Evolutionary conservation across 1,140 invertebrate species (phyloP), one percentile per base, ranked within the genome.

Genomic region (Habropoda laboriosa): DNA sequence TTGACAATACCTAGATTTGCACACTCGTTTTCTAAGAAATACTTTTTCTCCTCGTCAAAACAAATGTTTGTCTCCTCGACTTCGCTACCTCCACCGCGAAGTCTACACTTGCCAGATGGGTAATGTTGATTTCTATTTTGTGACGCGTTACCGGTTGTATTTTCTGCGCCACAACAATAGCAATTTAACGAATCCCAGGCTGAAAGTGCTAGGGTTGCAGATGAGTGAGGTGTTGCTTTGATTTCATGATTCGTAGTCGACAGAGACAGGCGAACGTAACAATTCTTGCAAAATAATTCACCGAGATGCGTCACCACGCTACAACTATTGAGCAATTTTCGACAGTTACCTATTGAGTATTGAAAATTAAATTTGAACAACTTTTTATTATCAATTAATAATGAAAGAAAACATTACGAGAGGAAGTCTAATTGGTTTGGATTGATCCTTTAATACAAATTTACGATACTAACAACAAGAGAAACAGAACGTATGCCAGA

Each of bases 401-500:
- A 67, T 67, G 57, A 30, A 40, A 61, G 30, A 38, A 58, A 49
- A 78, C 12, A 66, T 60, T 47, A n/a, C 42, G 12, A 21, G 63
- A 18, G 21, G 16, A 61, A 18, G 1, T 18, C 6, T 27, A 24
- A 32, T 76, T 57, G 2, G 13, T 4, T 13, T 27, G 1, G 10
- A 45, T 71, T 3, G 16, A 67, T 77, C 0, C 18, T 51, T 53
- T 3, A 16, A 21, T 10, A 38, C 0, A 35, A 16, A 13, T 42
- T 30, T 74, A 49, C 13, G 24, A 72, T 83, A 88, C 91, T 91
- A 85, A 93, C 93, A 84, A 81, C 92, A 93, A 58, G 89, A 89
- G 67, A 93, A 93, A 71, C 92, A 93, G 66, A 91, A 90, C 18
- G 87, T 90, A 61, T 93, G 93, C 92, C 92, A 93, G 32, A 93